phyloP scores from a whole-genome alignment of 2,888 invertebrate species.

The Gerosis bhagava region DNA sequence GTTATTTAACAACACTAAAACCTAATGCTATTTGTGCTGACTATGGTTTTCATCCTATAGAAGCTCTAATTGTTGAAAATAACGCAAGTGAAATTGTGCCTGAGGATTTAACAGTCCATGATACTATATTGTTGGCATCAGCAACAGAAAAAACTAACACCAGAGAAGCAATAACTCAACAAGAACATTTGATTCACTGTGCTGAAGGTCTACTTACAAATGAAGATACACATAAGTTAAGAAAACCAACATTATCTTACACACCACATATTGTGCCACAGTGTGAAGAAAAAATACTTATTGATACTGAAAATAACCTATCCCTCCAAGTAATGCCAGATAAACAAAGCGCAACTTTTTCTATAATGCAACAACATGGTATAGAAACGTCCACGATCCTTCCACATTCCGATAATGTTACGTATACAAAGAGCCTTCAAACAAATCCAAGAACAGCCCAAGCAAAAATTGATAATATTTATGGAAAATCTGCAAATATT shows the following conservation, averaged over 20 bases:
- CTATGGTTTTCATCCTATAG: slow-evolving; percentile 54
- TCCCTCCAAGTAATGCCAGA: slow-evolving; percentile 58
- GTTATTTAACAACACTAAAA: slow-evolving; percentile 41
- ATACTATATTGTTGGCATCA: slow-evolving; percentile 47
- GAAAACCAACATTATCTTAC: slow-evolving; percentile 66
- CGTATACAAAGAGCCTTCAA: slow-evolving; percentile 60
- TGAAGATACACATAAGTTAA: slow-evolving; percentile 44
- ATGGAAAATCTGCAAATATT: slow-evolving; percentile 64
- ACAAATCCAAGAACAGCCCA: slow-evolving; percentile 53
- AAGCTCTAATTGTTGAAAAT: slow-evolving; percentile 78
- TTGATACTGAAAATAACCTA: slow-evolving; percentile 82
- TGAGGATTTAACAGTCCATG: slow-evolving; percentile 47
- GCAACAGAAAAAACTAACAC: slow-evolving; percentile 65
- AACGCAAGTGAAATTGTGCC: slow-evolving; percentile 70
- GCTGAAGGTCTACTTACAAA: slow-evolving; percentile 60
- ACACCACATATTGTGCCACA: slow-evolving; percentile 80
- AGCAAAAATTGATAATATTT: slow-evolving; percentile 60
- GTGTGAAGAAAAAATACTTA: slow-evolving; percentile 77
- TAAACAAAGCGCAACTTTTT: slow-evolving; percentile 60
- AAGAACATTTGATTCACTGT: slow-evolving; percentile 76
- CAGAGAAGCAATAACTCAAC: slow-evolving; percentile 81
- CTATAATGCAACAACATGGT: slow-evolving; percentile 69
- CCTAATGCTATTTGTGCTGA: slow-evolving; percentile 44
- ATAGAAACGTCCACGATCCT: slow-evolving; percentile 79
- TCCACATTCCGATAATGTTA: slow-evolving; percentile 77